Evolutionary conservation across 2,888 invertebrate genomes (phyloP).

Genomic region (Polydrusus tereticollis): DNA sequence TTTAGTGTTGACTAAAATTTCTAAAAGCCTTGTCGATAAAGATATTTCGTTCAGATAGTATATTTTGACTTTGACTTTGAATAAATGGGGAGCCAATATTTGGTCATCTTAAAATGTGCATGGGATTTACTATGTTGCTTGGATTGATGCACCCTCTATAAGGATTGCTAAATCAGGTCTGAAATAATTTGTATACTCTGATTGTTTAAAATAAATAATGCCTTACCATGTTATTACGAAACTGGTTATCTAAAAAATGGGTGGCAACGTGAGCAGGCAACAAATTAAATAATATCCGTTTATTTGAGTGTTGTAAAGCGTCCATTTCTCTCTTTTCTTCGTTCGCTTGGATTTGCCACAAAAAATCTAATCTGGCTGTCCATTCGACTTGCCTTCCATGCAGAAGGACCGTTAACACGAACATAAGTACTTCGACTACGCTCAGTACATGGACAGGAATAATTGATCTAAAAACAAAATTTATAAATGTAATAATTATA

Average conservation of each 20-base stretch:
- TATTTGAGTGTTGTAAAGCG: slow-evolving; percentile 90
- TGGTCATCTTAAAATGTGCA: too few species aligned
- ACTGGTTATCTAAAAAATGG: slow-evolving; percentile 91
- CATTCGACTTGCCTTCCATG: slow-evolving; percentile 91
- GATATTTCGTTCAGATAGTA: too few species aligned
- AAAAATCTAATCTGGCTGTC: slow-evolving; percentile 87
- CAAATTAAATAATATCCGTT: slow-evolving; percentile 89
- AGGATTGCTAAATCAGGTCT: too few species aligned
- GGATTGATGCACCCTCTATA: too few species aligned
- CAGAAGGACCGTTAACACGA: slow-evolving; percentile 85
- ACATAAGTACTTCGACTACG: slow-evolving; percentile 84
- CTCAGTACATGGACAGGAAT: slow-evolving; percentile 85
- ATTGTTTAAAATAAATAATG: slow-evolving; percentile 10
- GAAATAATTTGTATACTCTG: too few species aligned
- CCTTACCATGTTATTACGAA: slow-evolving; percentile 86
- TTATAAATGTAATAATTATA: too few species aligned
- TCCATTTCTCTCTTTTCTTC: slow-evolving; percentile 95
- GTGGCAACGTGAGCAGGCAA: slow-evolving; percentile 93
- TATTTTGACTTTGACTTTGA: too few species aligned
- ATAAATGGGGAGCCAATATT: too few species aligned
- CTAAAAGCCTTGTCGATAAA: too few species aligned
- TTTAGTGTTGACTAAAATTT: too few species aligned
- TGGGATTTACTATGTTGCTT: too few species aligned
- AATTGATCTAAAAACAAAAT: slow-evolving; percentile 69
- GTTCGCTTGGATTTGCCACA: slow-evolving; percentile 88